Evolutionary conservation across 2,888 invertebrate genomes (phyloP).

Genomic region (Agonopterix heracliana): DNA sequence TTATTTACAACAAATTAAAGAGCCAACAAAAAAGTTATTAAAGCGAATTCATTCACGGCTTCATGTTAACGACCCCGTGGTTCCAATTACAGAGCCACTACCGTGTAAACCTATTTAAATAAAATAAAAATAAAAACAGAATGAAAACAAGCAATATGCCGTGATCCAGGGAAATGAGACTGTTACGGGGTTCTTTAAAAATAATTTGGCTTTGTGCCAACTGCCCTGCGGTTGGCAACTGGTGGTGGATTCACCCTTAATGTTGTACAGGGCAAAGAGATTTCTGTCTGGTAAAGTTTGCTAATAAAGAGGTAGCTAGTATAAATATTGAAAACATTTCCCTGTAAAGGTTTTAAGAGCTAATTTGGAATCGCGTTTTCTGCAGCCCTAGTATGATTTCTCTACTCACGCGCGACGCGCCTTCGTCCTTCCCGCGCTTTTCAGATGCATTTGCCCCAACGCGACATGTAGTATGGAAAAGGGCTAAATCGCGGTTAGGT

Average conservation of each 20-base stretch:
- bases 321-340: not conserved
- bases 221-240: slow-evolving; percentile 52
- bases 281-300: not conserved
- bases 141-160: slow-evolving; percentile 25
- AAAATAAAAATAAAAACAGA: slow-evolving; percentile 14
- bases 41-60: slow-evolving; percentile 2
- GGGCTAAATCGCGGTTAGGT: too few relatives aligned
- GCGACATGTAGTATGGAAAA: too few relatives aligned
- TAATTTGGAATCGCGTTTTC: too few relatives aligned
- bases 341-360: too few relatives aligned
- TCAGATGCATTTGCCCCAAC: too few relatives aligned
- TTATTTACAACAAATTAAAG: too few relatives aligned
- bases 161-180: slow-evolving; percentile 50
- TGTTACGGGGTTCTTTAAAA: slow-evolving; percentile 60
- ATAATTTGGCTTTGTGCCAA: slow-evolving; percentile 67
- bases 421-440: too few relatives aligned
- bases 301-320: not conserved
- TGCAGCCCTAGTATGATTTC: too few relatives aligned
- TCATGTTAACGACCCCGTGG: slow-evolving; percentile 1
- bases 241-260: slow-evolving; percentile 60
- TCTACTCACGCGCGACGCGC: too few relatives aligned
- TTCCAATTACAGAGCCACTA: not conserved
- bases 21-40: not conserved
- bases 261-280: slow-evolving; percentile 27
- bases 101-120: slow-evolving; percentile 24